A percentile compares a stretch with the other conserved stretches of the same genome.
phyloP scores from a whole-genome alignment of 2,888 invertebrate species.

The Elegia similella region DNA sequence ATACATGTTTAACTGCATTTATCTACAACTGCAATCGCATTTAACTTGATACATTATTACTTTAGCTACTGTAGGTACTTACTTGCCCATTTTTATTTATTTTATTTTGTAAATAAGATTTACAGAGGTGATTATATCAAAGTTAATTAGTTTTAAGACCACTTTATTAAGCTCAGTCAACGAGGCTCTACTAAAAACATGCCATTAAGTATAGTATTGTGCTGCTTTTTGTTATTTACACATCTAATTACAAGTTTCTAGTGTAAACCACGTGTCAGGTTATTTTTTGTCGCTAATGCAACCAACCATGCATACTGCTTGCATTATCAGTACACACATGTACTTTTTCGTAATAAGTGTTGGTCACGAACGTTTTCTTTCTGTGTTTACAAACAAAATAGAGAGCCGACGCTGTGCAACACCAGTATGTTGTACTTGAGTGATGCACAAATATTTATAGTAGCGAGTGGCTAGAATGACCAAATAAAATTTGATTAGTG shows the following conservation, averaged over 20 bases:
- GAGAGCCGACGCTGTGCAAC: conserved; percentile 42
- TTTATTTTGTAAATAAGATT: too few relatives aligned
- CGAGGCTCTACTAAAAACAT: not conserved
- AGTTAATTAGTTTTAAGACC: too few relatives aligned
- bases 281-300: not conserved
- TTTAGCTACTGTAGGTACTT: too few relatives aligned
- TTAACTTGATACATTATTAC: not conserved
- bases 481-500: conserved; percentile 34
- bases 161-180: too few relatives aligned
- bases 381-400: conserved; percentile 50
- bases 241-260: not conserved
- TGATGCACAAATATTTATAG: conserved; percentile 38
- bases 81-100: too few relatives aligned
- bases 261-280: not conserved
- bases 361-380: conserved; percentile 31
- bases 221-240: not conserved
- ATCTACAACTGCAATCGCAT: not conserved
- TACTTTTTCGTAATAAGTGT: conserved; percentile 13
- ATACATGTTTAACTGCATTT: not conserved
- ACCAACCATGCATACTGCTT: not conserved
- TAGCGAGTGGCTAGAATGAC: conserved; percentile 21
- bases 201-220: not conserved
- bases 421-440: conserved; percentile 32
- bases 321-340: not conserved
- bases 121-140: too few relatives aligned